Evolutionary conservation across 2,888 invertebrate genomes (phyloP).

Genomic region (Cantharis lateralis): DNA sequence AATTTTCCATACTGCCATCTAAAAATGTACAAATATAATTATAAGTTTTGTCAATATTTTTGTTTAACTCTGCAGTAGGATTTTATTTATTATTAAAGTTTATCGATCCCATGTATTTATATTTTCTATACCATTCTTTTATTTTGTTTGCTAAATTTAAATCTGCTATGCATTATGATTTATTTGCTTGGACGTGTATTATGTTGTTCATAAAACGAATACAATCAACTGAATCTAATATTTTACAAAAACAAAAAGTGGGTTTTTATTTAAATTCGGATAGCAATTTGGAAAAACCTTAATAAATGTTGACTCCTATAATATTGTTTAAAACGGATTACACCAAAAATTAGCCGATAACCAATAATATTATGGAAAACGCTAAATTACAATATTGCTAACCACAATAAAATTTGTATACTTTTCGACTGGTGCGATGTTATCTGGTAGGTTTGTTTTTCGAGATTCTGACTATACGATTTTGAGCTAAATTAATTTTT

Average conservation of each 20-base stretch:
- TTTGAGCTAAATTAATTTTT: too few species aligned
- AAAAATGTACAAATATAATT: neutral
- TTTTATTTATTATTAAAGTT: neutral
- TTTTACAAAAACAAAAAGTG: neutral
- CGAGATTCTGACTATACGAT: neutral
- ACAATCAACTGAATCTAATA: neutral
- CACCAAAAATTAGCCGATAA: neutral
- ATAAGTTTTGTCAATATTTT: neutral
- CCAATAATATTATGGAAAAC: neutral
- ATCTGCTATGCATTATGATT: neutral
- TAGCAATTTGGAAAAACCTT: neutral
- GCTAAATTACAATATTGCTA: too few species aligned
- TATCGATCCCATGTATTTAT: neutral
- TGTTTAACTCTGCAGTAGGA: neutral
- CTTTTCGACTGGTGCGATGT: neutral
- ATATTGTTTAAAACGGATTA: neutral
- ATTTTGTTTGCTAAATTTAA: neutral
- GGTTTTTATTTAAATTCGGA: neutral
- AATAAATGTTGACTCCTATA: neutral
- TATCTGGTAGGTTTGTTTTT: neutral
- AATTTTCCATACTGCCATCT: slow-evolving; percentile 26
- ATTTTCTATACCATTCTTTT: neutral
- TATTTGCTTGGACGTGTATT: neutral
- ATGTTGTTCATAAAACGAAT: neutral
- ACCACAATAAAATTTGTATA: neutral